Base-by-base conservation (phyloP, 2,888 invertebrate species). In the Euplexia lucipara region DNA sequence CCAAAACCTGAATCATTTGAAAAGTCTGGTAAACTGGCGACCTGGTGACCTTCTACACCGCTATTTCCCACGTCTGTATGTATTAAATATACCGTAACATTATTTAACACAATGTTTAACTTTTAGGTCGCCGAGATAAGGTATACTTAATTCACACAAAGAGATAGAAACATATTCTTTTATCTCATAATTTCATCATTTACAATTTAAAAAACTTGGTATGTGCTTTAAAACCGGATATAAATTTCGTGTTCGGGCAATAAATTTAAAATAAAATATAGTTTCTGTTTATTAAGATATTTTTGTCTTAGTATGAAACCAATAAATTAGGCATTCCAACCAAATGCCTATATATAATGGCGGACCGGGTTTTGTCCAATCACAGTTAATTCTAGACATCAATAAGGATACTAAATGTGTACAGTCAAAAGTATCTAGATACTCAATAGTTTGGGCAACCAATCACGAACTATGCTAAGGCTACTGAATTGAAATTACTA, bases 81-180 rank as follows among this genome's bases (percentile, higher is more conserved):
- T 67, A 54, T 70, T 74, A 69, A 77, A 79, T 70, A 70, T 83
- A 84, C 86, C 81, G 86, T 84, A 86, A 87, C 39, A 77, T 88
- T 87, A 87, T 83, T 87, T 78, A 82, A 82, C 81, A 85, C 83
- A 84, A 83, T 85, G 80, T 81, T 77, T 66, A 81, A 77, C 63
- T 88, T 87, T 84, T 81, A 62, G 81, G 82, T 78, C 79, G 60
- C 34, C 44, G 49, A 83, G 78, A 83, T 83, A 84, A 76, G 66
- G 54, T 69, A 79, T 68, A 72, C 72, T 74, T 70, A 70, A 75
- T 81, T 81, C 67, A 62, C 76, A 70, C 69, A 51, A 53, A 71
- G 54, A 77, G 18, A 41, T 53, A 62, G 48, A 71, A 63, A 81
- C 67, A 37, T 49, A 30, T 60, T 62, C 1, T 39, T 60, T 67